Percentiles rank a stretch among this genome's conserved stretches.
Conservation (phyloP, 2,113 vertebrate species). For the Apteryx mantelli region DNA sequence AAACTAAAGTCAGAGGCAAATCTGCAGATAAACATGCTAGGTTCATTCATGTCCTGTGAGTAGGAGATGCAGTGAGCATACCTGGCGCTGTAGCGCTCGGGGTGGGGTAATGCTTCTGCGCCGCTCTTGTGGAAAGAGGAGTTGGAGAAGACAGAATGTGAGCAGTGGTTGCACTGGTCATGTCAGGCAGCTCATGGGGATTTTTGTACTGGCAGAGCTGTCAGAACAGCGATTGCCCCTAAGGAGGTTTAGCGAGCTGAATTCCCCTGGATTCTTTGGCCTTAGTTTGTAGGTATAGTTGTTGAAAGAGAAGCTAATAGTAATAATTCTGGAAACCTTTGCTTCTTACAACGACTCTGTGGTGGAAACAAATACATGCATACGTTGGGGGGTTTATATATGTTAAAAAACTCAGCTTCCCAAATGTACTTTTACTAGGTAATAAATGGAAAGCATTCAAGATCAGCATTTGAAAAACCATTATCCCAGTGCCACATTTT, state of each 20-base stretch:
- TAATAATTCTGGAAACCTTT: background rate
- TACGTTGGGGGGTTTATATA: background rate
- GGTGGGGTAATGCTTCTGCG: background rate
- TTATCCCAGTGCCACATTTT: background rate
- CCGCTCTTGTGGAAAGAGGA: conserved; percentile 41
- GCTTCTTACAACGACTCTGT: background rate
- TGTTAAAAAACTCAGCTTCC: background rate
- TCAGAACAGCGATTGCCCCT: background rate
- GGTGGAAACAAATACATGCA: background rate
- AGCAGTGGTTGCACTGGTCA: background rate
- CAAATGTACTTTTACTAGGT: background rate
- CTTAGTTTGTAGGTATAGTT: background rate
- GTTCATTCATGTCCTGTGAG: background rate
- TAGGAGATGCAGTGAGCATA: background rate
- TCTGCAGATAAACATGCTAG: background rate
- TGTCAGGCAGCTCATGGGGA: conserved; percentile 20
- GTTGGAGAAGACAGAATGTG: background rate
- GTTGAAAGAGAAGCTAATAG: background rate
- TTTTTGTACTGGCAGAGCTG: conserved; percentile 12
- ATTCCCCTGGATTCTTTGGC: background rate
- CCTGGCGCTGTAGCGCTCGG: background rate
- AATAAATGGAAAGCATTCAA: background rate
- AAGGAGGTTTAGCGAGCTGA: background rate
- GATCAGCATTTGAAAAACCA: background rate
- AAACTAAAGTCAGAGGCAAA: background rate